Base-by-base conservation (phyloP, 1,140 invertebrate species). In the Macrobrachium nipponense region DNA sequence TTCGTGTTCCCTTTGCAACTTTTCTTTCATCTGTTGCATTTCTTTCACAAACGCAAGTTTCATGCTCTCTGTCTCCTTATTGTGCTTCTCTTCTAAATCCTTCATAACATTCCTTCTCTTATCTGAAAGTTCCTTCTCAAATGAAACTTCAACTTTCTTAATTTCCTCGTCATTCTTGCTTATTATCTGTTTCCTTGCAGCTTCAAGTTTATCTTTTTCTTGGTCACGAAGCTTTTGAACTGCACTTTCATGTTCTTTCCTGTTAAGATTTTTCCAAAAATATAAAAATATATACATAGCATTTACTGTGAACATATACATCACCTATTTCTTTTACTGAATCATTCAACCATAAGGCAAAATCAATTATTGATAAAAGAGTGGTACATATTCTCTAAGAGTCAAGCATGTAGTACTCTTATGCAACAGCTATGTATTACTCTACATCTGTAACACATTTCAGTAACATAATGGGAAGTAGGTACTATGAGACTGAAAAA, bases 1-100 rank as follows among this genome's bases (percentile, higher is more conserved):
- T 66, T 86, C 83, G 64, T 86, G 83, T 75, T 86, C 83, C 58
- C 23, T 51, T 23, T 80, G 77, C 77, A 86, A 43, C 27, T 73
- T 62, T 68, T 86, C 77, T 59, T 86, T 86, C 36, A 15, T 80
- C 15, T 80, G n/a, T 59, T 79, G 76, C 77, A 86, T 80, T 44
- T 86, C 83, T 62, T 73, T 66, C 11, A 75, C 83, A 64, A 73
- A 80, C 3, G 5, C 66, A 58, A 86, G 17, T 59, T 86, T 86
- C 2, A 86, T 66, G 36, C 62, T 60, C 58, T 86, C 83, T n/a
- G 15, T 1, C 43, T 80, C 77, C 43, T 80, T 76, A 27, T 86
- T 58, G 18, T 80, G 79, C 59, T 75, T 75, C 27, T 73, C 62
- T 51, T 60, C 68, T n/a, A 80, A 11, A n/a, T 75, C 77, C 62